phyloP scores from a whole-genome alignment of 2,888 invertebrate genomes.

The Ectobius pallidus region DNA sequence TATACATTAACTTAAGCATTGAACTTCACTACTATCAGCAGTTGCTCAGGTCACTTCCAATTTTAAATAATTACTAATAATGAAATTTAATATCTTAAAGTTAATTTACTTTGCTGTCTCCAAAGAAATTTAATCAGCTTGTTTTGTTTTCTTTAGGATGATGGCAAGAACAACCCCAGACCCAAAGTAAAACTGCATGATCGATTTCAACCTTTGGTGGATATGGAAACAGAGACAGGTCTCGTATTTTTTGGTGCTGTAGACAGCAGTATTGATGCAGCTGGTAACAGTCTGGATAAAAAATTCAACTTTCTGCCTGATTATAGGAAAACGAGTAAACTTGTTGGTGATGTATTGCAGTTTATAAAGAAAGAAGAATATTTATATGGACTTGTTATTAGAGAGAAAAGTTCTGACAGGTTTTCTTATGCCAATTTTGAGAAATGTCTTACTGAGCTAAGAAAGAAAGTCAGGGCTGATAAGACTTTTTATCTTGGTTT shows the following conservation, averaged over 20 bases:
- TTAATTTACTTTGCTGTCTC: too few relatives aligned
- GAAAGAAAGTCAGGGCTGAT: conserved; percentile 43
- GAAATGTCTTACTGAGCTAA: conserved; percentile 45
- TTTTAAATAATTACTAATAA: too few relatives aligned
- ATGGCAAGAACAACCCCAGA: too few relatives aligned
- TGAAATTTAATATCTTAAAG: too few relatives aligned
- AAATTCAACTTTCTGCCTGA: conserved; percentile 49
- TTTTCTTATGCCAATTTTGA: conserved; percentile 46
- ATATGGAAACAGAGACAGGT: conserved; percentile 50
- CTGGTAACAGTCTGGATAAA: conserved; percentile 48
- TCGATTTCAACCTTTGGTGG: conserved; percentile 41
- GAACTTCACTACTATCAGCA: too few relatives aligned
- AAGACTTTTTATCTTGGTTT: conserved; percentile 46
- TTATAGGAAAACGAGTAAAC: conserved; percentile 46
- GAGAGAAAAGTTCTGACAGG: conserved; percentile 42
- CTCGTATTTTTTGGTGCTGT: conserved; percentile 51
- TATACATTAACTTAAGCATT: too few relatives aligned
- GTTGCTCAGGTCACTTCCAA: too few relatives aligned
- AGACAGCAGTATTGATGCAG: conserved; percentile 48
- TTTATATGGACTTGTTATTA: conserved; percentile 49
- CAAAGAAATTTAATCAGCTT: too few relatives aligned
- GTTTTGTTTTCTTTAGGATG: too few relatives aligned
- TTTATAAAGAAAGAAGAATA: conserved; percentile 42
- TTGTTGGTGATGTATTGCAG: conserved; percentile 48
- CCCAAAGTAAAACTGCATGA: too few relatives aligned